Base-by-base conservation (phyloP, 2,888 invertebrate species). In the Dysmachus trigonus region DNA sequence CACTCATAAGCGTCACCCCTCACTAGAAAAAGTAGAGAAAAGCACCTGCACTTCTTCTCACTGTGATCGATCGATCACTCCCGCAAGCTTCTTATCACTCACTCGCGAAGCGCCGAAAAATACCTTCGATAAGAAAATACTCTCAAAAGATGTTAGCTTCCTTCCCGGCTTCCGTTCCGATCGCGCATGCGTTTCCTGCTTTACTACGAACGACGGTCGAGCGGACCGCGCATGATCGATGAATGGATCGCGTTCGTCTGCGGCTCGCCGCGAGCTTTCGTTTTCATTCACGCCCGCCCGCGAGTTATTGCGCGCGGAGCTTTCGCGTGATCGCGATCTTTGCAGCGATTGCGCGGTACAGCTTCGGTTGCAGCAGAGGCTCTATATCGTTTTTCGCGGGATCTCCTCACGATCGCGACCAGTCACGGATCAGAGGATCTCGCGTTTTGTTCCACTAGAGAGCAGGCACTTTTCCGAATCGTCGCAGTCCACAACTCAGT, bases 161-260 rank as follows among this genome's bases (percentile, higher is more conserved):
- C 35, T 31, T 8, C n/a, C 3, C 62, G 13, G 33, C 82, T 71
- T 33, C 71, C 53, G 53, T 81, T 81, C 51, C 33, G 31, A 35
- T 53, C 15, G 82, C 62, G 62, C 82, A 82, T 82, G 82, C 82
- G 53, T 62, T 82, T 82, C 82, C 62, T 31, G 33, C 35, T 82
- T 35, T 33, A 82, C 53, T 62, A 35, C 53, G 41, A 41, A 41
- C 38, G 3, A 31, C n/a, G n/a, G 27, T n/a, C 47, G 38, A 41
- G 22, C 30, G 30, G 30, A 79, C 13, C 15, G 79, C 79, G 79
- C 79, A 79, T 79, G 79, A 79, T 79, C 79, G 47, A 47, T 79
- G 79, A 79, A 47, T 47, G 79, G 47, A 79, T 22, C 41, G 15
- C 1, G 27, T 31, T 15, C 41, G 77, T 77, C 41, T 27, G 27